Evolutionary conservation across 2,797 vertebrate species (phyloP).

Genomic region (Lagothrix lagotricha): DNA sequence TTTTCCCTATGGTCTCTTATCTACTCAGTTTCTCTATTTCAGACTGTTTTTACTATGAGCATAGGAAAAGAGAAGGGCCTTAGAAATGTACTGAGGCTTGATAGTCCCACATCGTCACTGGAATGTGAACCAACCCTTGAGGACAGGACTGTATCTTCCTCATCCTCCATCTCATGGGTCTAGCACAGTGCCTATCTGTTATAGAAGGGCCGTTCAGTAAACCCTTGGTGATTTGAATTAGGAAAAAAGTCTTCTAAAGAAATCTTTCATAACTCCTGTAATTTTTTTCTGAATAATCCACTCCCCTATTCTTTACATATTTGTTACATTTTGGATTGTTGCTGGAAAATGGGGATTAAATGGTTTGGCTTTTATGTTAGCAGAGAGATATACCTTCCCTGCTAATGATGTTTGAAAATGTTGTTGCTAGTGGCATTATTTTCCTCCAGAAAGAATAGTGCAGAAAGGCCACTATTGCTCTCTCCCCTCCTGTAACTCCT

Average conservation of each 20-base stretch:
- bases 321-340: conserved; percentile 13
- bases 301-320: conserved; percentile 40
- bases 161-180: background rate
- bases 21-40: background rate
- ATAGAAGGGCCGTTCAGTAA: background rate
- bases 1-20: background rate
- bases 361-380: background rate
- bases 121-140: background rate
- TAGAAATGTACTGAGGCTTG: background rate
- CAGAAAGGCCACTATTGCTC: background rate
- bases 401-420: background rate
- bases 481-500: background rate
- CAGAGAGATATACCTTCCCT: background rate
- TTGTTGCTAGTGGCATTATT: background rate
- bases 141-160: background rate
- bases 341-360: background rate
- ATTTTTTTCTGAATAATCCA: conserved; percentile 21
- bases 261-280: background rate
- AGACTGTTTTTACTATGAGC: background rate
- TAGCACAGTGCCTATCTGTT: background rate
- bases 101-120: background rate
- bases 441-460: background rate
- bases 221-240: background rate
- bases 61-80: background rate
- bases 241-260: background rate